Evolutionary conservation across 2,113 vertebrate genomes (phyloP), one percentile per base, ranked within the genome.

Genomic region (Gadus macrocephalus): DNA sequence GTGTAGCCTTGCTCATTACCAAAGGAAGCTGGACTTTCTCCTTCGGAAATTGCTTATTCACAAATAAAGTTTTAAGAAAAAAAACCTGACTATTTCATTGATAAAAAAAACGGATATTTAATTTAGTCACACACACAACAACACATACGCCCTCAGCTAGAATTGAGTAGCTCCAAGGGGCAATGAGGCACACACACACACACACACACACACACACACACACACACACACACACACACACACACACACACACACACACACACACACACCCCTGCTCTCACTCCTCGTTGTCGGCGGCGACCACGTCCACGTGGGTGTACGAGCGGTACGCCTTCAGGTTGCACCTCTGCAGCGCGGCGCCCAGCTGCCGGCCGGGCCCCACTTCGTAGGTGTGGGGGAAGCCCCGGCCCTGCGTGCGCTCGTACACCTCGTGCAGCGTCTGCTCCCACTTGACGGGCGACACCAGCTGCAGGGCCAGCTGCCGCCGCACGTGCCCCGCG

Each of bases 401-500:
- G 0, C 68, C 85, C 1, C 68, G 79, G 2, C 96, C 96, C 70
- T 87, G 91, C 17, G 2, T 86, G 76, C 97, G 85, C 77, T 95
- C 85, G 0, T 94, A 99, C 0, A 99, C 84, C 70, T 92, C 83
- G 1, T 98, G 97, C 90, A 99, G 92, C 0, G 91, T 95, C 87
- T 99, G 97, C 71, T 99, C 96, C 97, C 97, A 99, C 79, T 92
- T 89, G 53, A 99, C 96, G 0, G 97, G 95, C 0, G 91, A 94
- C 42, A 95, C 92, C 81, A 98, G 81, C 88, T 99, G 97, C 86
- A 90, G 93, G 25, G 75, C 88, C 74, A 99, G 89, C 89, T 93
- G 90, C 60, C 85, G 81, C 28, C 65, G 78, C 28, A 98, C 84
- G 72, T 95, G 92, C 4, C 77, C 79, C 0, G 91, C 73, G 2